Conservation (phyloP, 1,140 invertebrate species). For the Brachystomella parvula region DNA sequence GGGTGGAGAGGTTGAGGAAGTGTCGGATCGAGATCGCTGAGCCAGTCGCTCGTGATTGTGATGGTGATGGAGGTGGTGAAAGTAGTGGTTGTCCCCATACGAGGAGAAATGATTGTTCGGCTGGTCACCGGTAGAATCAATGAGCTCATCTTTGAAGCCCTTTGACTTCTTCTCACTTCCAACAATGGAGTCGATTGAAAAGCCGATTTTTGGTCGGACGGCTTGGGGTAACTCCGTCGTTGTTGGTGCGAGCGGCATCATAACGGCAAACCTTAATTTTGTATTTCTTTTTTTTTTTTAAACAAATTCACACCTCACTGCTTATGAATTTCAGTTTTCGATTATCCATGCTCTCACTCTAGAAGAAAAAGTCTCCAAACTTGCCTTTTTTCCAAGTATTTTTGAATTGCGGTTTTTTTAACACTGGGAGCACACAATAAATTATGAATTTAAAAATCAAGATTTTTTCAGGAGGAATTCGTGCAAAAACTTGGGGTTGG, state of each 20-base stretch:
- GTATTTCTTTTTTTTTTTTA: conserved; percentile 11
- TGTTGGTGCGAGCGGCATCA: conserved; percentile 84
- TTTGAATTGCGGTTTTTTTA: too few relatives aligned
- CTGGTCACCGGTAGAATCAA: background rate
- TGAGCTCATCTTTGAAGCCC: conserved; percentile 12
- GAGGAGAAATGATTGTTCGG: background rate
- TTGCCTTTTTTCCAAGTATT: too few relatives aligned
- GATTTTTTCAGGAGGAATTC: too few relatives aligned
- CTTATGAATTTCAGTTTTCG: background rate
- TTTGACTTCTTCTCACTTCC: conserved; percentile 47
- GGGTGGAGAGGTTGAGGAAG: conserved; percentile 32
- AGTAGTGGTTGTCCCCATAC: background rate
- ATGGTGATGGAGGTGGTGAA: conserved; percentile 7
- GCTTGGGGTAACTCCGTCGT: conserved; percentile 66
- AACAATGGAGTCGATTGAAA: conserved; percentile 90
- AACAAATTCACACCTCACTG: conserved; percentile 8
- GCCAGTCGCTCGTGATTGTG: conserved; percentile 5
- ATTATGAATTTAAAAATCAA: too few relatives aligned
- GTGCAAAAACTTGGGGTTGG: conserved; percentile 42
- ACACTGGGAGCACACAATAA: too few relatives aligned
- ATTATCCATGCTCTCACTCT: conserved; percentile 10
- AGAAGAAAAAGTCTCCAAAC: too few relatives aligned
- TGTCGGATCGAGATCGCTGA: conserved; percentile 34
- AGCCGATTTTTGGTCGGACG: conserved; percentile 84
- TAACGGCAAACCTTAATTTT: conserved; percentile 53